Percentiles rank a stretch among this genome's conserved stretches.
Evolutionary conservation across 2,888 invertebrate species (phyloP).

Genomic region (Rhopalosiphum nymphaeae): DNA sequence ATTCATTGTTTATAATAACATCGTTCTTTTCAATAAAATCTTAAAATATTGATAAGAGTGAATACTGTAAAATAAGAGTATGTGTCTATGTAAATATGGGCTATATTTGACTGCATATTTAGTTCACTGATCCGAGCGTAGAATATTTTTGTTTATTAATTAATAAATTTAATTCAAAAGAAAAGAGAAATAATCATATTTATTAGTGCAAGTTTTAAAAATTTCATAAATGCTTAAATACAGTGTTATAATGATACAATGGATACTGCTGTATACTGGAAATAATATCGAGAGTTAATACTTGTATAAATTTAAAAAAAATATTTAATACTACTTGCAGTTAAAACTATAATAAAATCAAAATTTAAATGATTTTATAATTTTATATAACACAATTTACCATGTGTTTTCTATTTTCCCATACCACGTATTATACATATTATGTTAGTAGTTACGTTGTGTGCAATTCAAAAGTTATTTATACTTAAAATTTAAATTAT

Average conservation of each 20-base stretch:
- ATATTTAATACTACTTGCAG: not conserved
- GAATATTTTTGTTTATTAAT: not conserved
- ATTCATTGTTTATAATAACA: not conserved
- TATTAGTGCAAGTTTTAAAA: not conserved
- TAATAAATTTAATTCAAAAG: not conserved
- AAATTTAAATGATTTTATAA: not conserved
- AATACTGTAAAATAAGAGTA: not conserved
- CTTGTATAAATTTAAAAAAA: not conserved
- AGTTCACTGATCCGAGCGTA: not conserved
- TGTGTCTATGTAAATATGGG: too few species aligned
- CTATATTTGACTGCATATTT: not conserved
- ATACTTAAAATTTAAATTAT: not conserved
- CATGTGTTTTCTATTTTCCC: not conserved
- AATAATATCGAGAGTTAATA: not conserved
- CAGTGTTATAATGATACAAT: not conserved
- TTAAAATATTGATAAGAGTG: not conserved
- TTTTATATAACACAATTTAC: not conserved
- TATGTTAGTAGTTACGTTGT: not conserved
- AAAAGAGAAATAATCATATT: not conserved
- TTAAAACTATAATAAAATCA: not conserved
- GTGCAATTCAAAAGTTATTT: not conserved
- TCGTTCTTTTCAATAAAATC: not conserved
- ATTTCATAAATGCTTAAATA: not conserved
- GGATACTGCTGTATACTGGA: not conserved
- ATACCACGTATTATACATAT: not conserved